These are phyloP conservation scores for Poicephalus gulielmi DNA, from an alignment of 2,113 vertebrate species.

Conservation along the genomic window DNA sequence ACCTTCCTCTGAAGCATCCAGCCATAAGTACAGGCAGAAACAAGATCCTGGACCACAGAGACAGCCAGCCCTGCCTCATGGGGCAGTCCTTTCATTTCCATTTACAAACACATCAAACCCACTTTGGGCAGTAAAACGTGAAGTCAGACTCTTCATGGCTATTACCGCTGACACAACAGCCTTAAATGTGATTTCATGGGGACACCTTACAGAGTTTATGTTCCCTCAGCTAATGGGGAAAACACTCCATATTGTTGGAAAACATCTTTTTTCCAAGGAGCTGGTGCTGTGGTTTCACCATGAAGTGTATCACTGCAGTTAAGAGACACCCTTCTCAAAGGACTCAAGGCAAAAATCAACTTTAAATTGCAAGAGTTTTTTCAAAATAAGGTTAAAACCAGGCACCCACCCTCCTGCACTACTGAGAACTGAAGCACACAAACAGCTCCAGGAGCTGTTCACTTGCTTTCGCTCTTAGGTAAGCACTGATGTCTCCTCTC, in stretches of 20 bases:
- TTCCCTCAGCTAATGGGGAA: neutral
- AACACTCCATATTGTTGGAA: neutral
- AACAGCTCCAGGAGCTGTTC: neutral
- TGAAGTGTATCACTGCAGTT: fast-evolving
- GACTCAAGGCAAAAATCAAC: neutral
- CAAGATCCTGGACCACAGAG: neutral
- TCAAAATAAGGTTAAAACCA: neutral
- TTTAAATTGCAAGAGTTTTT: neutral
- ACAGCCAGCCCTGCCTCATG: fast-evolving
- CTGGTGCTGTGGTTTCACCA: neutral
- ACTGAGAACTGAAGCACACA: neutral
- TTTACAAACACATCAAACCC: neutral
- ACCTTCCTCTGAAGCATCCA: constrained; percentile 69
- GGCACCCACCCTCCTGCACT: neutral
- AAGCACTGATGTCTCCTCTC: neutral
- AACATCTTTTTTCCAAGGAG: neutral
- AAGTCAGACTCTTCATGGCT: neutral
- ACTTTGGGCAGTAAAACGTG: fast-evolving
- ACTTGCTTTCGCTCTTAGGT: neutral
- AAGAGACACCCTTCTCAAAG: neutral
- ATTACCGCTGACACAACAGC: neutral
- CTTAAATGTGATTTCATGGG: neutral
- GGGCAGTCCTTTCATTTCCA: neutral
- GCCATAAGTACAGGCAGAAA: constrained; percentile 41
- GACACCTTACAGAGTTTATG: neutral